Percentiles rank a stretch among this genome's conserved stretches.
phyloP scores from a whole-genome alignment of 2,113 vertebrate genomes.

The Cephalopterus ornatus region DNA sequence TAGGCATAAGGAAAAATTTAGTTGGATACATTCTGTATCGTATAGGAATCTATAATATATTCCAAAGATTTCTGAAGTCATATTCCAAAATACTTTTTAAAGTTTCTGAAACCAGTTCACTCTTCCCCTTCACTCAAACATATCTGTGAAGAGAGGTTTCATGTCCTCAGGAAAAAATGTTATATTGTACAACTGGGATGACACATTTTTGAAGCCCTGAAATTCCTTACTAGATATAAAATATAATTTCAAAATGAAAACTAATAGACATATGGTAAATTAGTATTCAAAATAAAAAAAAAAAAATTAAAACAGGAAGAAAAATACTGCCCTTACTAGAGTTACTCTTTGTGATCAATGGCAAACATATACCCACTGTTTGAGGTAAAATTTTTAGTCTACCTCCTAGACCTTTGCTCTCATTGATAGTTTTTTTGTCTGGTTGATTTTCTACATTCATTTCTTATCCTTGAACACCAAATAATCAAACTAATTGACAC shows the following conservation, averaged over 20 bases:
- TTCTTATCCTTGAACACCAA: background rate
- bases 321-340: background rate
- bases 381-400: background rate
- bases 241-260: background rate
- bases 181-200: background rate
- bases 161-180: background rate
- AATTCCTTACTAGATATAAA: background rate
- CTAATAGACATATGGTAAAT: background rate
- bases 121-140: background rate
- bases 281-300: background rate
- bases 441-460: background rate
- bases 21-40: background rate
- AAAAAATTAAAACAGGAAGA: background rate
- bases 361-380: background rate
- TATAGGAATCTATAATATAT: background rate
- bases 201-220: background rate
- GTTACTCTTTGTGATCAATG: background rate
- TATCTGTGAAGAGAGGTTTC: background rate
- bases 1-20: background rate
- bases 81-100: background rate
- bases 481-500: background rate
- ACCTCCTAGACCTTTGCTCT: background rate
- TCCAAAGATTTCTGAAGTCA: background rate
- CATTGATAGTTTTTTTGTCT: background rate
- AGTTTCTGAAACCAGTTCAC: background rate